Evolutionary conservation across 53 echinoderm and acorn worm species (phyloP), one percentile per base, ranked within the genome.

Genomic region (Mesocentrotus franciscanus): DNA sequence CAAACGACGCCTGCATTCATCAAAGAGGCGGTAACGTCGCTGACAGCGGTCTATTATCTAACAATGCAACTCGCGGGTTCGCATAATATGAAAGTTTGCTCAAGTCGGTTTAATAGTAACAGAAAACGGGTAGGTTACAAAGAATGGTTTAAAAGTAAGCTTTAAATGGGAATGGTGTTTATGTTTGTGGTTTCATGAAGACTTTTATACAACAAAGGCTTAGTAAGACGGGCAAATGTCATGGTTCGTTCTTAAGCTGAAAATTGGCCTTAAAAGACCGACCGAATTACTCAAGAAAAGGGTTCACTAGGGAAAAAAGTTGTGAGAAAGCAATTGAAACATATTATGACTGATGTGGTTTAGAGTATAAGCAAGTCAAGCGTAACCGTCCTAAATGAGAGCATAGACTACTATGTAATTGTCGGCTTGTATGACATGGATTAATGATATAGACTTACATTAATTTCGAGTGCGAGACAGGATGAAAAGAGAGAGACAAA

Each of bases 211-310:
- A 26, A 85, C 55, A 85, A 85, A 56, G 35, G 57, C 56, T 56
- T 10, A 22, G 85, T 42, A 85, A 17, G 85, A 56, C 20, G 42
- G 85, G 49, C 11, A 85, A 49, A 85, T 57, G 85, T 22, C 57
- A 57, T 49, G 49, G 85, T 56, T 85, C 30, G 55, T 56, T 85
- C 18, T 85, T 85, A 85, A 85, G 85, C 85, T 57, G 85, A 85
- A 85, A 85, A 85, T 85, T 85, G 55, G 85, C 49, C 56, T 20
- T 85, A 33, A 84, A 85, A 2, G 56, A 57, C 17, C 18, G 56
- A 26, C 27, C 33, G 76, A 13, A 10, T 30, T 33, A 76, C 33
- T 76, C 76, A 13, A 9, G 30, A 76, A 76, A 76, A 76, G 30
- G 76, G 33, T 30, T 29, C 33, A 76, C 30, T 33, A 14, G 14